Evolutionary conservation across 2,113 vertebrate species (phyloP).

Genomic region (Pholis gunnellus): DNA sequence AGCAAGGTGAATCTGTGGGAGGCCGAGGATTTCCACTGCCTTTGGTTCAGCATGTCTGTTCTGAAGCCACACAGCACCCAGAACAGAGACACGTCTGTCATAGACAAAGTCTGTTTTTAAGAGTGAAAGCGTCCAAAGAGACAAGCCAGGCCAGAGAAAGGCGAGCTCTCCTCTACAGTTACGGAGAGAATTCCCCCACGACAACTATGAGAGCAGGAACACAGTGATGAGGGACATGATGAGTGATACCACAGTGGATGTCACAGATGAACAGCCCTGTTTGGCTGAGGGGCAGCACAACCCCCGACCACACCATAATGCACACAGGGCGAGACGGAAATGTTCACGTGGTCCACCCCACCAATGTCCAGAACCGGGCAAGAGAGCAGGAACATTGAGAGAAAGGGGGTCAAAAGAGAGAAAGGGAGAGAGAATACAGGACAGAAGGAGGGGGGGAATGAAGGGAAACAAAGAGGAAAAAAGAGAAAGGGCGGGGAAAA

Average conservation of each 20-base stretch:
- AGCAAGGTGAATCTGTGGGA: constrained; percentile 60
- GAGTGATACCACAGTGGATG: constrained; percentile 91
- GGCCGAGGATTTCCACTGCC: constrained; percentile 57
- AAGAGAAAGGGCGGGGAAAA: constrained; percentile 72
- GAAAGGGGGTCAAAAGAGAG: constrained; percentile 57
- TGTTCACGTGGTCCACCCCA: constrained; percentile 85
- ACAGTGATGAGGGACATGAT: constrained; percentile 90
- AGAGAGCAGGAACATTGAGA: constrained; percentile 74
- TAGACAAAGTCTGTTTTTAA: constrained; percentile 61
- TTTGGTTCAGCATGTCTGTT: constrained; percentile 70
- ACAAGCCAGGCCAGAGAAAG: constrained; percentile 69
- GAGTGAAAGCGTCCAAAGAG: constrained; percentile 60
- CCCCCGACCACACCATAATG: constrained; percentile 70
- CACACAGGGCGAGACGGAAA: constrained; percentile 72
- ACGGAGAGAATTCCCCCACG: constrained; percentile 32
- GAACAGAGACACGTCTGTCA: constrained; percentile 52
- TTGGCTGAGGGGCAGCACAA: constrained; percentile 86
- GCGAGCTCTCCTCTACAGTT: constrained; percentile 61
- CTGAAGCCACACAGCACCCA: constrained; percentile 43
- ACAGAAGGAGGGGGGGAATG: constrained; percentile 49
- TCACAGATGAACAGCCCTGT: constrained; percentile 89
- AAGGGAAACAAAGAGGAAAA: constrained; percentile 58
- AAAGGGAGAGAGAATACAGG: constrained; percentile 70
- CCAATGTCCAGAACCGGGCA: constrained; percentile 89
- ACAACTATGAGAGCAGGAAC: constrained; percentile 90